These are phyloP conservation scores for Upupa epops DNA, from an alignment of 2,113 vertebrate genomes.

Conservation along the genomic window DNA sequence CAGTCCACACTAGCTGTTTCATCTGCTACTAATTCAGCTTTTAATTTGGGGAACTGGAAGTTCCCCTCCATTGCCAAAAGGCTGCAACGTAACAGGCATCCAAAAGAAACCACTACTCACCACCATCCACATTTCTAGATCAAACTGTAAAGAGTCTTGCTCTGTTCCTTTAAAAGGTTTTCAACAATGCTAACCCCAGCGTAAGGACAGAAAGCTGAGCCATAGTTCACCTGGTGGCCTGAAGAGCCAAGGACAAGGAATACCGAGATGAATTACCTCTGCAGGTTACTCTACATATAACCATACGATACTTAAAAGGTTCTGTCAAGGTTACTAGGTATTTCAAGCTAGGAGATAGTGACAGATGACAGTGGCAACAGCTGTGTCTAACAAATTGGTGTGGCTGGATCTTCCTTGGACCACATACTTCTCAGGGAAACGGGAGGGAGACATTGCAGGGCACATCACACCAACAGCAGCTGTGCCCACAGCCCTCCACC, in stretches of 20 bases:
- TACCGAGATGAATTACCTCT: not conserved
- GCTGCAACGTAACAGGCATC: not conserved
- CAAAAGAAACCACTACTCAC: not conserved
- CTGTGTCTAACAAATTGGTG: not conserved
- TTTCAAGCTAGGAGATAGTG: conserved; percentile 5
- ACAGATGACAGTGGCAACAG: conserved; percentile 33
- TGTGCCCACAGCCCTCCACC: not conserved
- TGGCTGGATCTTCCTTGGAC: not conserved
- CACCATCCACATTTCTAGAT: not conserved
- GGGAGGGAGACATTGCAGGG: not conserved
- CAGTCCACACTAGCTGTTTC: not conserved
- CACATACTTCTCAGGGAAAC: not conserved
- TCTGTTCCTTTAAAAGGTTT: not conserved
- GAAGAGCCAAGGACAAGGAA: conserved; percentile 2
- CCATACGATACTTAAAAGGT: not conserved
- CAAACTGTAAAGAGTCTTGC: not conserved
- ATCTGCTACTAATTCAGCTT: not conserved
- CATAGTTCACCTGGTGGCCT: not conserved
- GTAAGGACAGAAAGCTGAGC: not conserved
- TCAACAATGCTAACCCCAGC: not conserved
- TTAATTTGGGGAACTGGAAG: not conserved
- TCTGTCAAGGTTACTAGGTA: conserved; percentile 51
- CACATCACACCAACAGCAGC: not conserved
- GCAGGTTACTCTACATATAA: conserved; percentile 53
- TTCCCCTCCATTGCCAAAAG: not conserved